Conservation (phyloP, 1,140 invertebrate species). For the Augochlora pura region DNA sequence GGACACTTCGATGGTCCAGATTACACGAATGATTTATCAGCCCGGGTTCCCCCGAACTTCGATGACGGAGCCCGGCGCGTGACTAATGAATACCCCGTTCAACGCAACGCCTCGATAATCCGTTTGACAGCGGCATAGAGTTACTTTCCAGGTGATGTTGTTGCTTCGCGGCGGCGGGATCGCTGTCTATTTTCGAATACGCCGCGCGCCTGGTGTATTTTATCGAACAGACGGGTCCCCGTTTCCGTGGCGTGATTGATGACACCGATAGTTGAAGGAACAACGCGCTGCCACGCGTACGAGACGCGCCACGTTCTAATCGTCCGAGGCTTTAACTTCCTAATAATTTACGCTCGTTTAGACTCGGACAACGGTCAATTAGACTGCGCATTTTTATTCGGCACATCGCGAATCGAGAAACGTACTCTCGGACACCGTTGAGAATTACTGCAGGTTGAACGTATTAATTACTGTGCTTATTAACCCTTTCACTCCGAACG, state of each 20-base stretch:
- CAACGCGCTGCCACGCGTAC: neutral
- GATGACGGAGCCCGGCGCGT: neutral
- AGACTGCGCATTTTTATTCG: no score
- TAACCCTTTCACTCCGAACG: no score
- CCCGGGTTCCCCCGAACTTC: slow-evolving; percentile 15
- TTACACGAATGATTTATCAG: slow-evolving; percentile 39
- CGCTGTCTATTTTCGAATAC: neutral
- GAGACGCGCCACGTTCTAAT: no score
- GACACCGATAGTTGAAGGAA: neutral
- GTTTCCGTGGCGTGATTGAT: neutral
- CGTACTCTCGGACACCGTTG: no score
- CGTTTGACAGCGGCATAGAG: slow-evolving; percentile 16
- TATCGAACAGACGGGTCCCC: neutral
- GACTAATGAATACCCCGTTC: slow-evolving; percentile 32
- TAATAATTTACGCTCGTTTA: no score
- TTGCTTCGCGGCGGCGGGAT: neutral
- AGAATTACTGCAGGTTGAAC: no score
- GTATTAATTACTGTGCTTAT: no score
- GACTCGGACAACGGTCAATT: no score
- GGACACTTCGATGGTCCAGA: slow-evolving; percentile 16
- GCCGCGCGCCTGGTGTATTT: neutral
- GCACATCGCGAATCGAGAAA: no score
- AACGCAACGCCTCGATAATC: slow-evolving; percentile 4
- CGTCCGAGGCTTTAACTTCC: no score
- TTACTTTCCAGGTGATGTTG: slow-evolving; percentile 4